Percentiles rank a stretch among this genome's conserved stretches.
These are phyloP conservation scores for Smutsia gigantea DNA, from an alignment of 2,797 vertebrate species.

Conservation along the genomic window DNA sequence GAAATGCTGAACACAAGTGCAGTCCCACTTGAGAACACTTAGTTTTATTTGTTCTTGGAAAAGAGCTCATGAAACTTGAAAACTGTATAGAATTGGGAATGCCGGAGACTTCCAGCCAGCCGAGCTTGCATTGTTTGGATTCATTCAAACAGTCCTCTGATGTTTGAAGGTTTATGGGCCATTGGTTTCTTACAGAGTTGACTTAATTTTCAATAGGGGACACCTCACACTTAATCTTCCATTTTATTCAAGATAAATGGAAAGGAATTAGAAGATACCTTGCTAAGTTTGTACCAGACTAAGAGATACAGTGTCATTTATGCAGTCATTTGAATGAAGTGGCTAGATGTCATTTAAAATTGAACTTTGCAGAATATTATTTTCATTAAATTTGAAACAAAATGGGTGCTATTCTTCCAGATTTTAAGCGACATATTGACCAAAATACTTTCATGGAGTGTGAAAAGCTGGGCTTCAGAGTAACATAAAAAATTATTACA, in stretches of 20 bases:
- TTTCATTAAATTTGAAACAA: slow-evolving; percentile 43
- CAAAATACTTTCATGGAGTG: background rate
- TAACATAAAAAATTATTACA: background rate
- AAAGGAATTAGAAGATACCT: slow-evolving; percentile 50
- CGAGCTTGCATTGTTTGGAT: background rate
- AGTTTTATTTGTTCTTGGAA: slow-evolving; percentile 41
- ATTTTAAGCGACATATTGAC: background rate
- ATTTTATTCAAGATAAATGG: slow-evolving; percentile 70
- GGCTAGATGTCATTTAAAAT: slow-evolving; percentile 20
- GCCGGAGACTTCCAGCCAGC: background rate
- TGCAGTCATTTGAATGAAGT: background rate
- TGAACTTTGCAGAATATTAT: slow-evolving; percentile 1
- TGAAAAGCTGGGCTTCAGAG: background rate
- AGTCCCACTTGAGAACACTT: background rate
- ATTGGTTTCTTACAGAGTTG: slow-evolving; percentile 41
- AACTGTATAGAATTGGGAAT: background rate
- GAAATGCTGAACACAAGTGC: background rate
- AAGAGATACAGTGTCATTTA: slow-evolving; percentile 28
- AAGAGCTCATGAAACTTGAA: slow-evolving; percentile 27
- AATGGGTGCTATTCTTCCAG: background rate
- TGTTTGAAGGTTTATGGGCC: slow-evolving; percentile 48
- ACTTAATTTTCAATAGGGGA: slow-evolving; percentile 68
- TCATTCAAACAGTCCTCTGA: background rate
- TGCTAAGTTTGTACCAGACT: background rate
- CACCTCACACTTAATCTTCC: slow-evolving; percentile 62